Evolutionary conservation across 2,113 vertebrate species (phyloP).

Genomic region (Hydropotes inermis): DNA sequence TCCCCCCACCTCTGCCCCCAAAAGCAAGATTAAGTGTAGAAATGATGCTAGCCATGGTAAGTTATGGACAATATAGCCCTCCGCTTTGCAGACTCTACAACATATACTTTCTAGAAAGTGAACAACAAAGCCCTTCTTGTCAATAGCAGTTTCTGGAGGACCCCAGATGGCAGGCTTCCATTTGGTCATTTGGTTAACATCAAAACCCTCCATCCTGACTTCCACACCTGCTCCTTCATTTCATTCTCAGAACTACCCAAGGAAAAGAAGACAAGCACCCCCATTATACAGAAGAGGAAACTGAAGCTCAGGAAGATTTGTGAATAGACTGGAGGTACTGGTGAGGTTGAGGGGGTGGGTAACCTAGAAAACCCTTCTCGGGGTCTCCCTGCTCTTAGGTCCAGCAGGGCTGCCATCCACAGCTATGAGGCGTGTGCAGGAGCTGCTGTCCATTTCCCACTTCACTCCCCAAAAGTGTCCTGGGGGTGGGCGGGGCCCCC

Average conservation of each 20-base stretch:
- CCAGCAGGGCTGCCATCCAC: background rate
- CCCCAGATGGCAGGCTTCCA: constrained; percentile 27
- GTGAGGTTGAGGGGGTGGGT: background rate
- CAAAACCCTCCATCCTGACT: background rate
- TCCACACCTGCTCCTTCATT: constrained; percentile 10
- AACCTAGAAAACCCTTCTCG: background rate
- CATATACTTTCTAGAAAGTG: background rate
- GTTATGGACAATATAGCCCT: background rate
- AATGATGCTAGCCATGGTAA: background rate
- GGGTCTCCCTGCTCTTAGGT: background rate
- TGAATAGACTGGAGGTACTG: background rate
- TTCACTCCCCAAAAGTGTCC: background rate
- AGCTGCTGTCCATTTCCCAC: background rate
- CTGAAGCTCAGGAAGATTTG: background rate
- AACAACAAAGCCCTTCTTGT: background rate
- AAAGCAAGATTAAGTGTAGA: background rate
- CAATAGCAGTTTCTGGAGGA: background rate
- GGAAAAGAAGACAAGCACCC: background rate
- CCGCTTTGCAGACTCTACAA: background rate
- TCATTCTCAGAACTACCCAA: background rate
- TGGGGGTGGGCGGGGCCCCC: background rate
- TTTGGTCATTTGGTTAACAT: constrained; percentile 31
- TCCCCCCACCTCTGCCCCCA: background rate
- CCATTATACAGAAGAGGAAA: background rate
- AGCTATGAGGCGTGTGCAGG: background rate